A percentile compares a stretch with the other conserved stretches of the same genome.
These are phyloP conservation scores for Diarsia rubi DNA, from an alignment of 2,888 invertebrate genomes.

Conservation along the genomic window DNA sequence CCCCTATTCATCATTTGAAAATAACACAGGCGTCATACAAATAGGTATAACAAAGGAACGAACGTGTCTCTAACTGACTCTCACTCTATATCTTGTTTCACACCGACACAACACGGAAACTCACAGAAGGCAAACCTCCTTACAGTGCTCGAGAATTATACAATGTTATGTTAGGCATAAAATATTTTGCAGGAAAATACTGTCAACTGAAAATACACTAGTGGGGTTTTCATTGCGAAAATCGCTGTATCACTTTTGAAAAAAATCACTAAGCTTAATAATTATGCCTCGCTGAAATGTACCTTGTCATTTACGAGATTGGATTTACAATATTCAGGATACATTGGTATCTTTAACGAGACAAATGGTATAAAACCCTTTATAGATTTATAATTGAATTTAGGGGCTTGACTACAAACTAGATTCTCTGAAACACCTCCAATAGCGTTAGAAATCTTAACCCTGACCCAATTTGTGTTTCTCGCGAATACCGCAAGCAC, in stretches of 20 bases:
- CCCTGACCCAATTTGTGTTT: conserved; percentile 57
- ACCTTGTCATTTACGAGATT: not conserved
- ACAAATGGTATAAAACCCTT: not conserved
- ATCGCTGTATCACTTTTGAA: not conserved
- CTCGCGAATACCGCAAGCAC: conserved; percentile 35
- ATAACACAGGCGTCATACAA: not conserved
- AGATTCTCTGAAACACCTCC: not conserved
- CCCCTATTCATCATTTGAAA: not conserved
- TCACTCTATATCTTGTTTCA: conserved; percentile 5
- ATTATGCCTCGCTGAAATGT: not conserved
- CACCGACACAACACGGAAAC: not conserved
- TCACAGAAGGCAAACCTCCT: conserved; percentile 10
- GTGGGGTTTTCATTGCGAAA: not conserved
- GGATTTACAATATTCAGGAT: not conserved
- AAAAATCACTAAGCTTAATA: not conserved
- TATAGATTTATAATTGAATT: not conserved
- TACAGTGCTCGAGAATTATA: not conserved
- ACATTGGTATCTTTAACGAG: too few relatives aligned
- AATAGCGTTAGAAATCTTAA: conserved; percentile 20
- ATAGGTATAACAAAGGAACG: not conserved
- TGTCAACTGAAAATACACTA: not conserved
- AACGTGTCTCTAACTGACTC: conserved; percentile 21
- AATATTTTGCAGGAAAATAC: not conserved
- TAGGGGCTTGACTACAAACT: not conserved
- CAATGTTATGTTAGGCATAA: not conserved